Percentiles rank a stretch among this genome's conserved stretches.
phyloP scores from a whole-genome alignment of 2,797 vertebrate species.

The Tachyglossus aculeatus region DNA sequence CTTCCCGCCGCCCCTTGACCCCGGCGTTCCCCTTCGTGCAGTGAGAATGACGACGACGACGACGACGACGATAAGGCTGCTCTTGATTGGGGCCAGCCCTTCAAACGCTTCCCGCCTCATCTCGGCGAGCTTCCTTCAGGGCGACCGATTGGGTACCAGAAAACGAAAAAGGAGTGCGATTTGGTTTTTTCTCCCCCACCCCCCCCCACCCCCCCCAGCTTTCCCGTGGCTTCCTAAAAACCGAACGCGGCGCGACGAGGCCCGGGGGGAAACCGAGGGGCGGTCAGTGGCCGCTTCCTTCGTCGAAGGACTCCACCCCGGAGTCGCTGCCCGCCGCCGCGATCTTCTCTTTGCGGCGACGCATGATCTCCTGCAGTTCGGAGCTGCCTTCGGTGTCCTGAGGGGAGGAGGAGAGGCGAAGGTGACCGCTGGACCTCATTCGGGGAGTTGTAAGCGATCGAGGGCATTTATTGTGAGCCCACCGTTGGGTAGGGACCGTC shows the following conservation, averaged over 20 bases:
- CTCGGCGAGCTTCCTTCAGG: constrained; percentile 24
- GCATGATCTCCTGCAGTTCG: constrained; percentile 96
- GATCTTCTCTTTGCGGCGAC: constrained; percentile 93
- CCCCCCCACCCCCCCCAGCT: no score
- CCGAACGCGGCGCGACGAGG: constrained; percentile 67
- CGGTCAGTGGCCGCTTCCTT: constrained; percentile 87
- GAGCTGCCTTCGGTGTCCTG: constrained; percentile 83
- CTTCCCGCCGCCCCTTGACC: no score
- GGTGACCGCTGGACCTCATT: neutral
- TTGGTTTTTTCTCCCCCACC: no score
- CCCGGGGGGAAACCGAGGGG: constrained; percentile 33
- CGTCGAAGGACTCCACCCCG: constrained; percentile 95
- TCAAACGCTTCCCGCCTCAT: constrained; percentile 32
- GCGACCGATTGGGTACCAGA: constrained; percentile 34
- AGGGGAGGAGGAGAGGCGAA: neutral
- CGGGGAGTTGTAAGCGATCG: no score
- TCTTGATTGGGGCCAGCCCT: no score
- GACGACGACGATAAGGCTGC: no score
- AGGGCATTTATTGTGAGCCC: no score
- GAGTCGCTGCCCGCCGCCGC: constrained; percentile 87
- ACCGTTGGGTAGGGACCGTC: no score
- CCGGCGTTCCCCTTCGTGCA: no score
- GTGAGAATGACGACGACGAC: no score
- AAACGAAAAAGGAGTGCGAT: constrained; percentile 40
- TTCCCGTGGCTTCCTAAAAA: constrained; percentile 72